Percentiles rank a stretch among this genome's conserved stretches.
These are phyloP conservation scores for Lochmaea capreae DNA, from an alignment of 2,888 invertebrate species.

Conservation along the genomic window DNA sequence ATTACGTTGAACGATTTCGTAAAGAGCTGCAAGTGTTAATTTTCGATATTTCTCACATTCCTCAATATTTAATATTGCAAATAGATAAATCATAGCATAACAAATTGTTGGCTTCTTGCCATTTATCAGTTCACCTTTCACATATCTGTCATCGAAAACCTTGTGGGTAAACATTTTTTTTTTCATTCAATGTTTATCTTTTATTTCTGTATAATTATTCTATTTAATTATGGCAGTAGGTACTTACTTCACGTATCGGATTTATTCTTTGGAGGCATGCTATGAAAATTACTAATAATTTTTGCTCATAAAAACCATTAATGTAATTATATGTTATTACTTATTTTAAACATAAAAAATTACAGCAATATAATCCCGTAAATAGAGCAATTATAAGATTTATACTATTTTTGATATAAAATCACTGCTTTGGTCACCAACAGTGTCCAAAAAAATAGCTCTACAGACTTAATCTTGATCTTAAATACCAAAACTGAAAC, in stretches of 20 bases:
- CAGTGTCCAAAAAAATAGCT: too few species aligned
- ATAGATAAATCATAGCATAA: constrained; percentile 7
- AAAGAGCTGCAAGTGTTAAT: neutral
- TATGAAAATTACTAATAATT: constrained; percentile 13
- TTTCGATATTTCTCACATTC: constrained; percentile 21
- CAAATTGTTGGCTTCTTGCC: constrained; percentile 12
- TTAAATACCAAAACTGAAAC: too few species aligned
- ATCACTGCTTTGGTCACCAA: too few species aligned
- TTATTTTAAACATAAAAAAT: neutral
- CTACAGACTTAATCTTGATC: too few species aligned
- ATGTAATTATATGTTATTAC: neutral
- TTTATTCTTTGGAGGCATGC: constrained; percentile 18
- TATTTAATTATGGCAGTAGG: constrained; percentile 33
- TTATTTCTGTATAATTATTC: constrained; percentile 38
- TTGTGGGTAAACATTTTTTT: constrained; percentile 29
- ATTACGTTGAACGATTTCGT: neutral
- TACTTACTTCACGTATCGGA: constrained; percentile 17
- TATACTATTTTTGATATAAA: too few species aligned
- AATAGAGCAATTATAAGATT: too few species aligned
- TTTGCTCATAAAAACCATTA: neutral
- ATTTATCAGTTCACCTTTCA: constrained; percentile 28
- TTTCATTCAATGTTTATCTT: constrained; percentile 23
- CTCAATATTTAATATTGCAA: neutral
- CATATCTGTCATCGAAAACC: constrained; percentile 28
- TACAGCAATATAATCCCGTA: neutral